Base-by-base conservation (phyloP, 2,888 invertebrate species). In the Agonopterix heracliana region DNA sequence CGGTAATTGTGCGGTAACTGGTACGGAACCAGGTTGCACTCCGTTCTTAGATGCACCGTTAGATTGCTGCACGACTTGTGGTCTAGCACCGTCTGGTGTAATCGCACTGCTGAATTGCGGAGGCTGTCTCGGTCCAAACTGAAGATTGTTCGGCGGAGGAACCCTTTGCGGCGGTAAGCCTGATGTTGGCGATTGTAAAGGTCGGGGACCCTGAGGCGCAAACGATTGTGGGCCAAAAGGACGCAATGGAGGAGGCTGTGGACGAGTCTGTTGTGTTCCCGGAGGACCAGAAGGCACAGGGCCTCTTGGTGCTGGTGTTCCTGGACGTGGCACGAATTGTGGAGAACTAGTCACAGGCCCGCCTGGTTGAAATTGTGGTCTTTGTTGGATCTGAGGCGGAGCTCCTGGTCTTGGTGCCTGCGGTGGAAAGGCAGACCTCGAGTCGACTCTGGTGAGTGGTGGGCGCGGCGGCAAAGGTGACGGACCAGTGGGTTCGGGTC, bases 61-160 rank as follows among this genome's bases (percentile, higher is more conserved):
- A 5, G 69, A 53, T 54, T 77, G 76, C 50, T 71, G 68, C 11
- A 64, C 54, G 53, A 65, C 51, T 49, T 69, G 78, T 12, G 74
- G 71, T 50, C 74, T 77, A 3, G 57, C 48, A 43, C 74, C 74
- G 57, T 88, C 87, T 5, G 88, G 87, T 51, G 86, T 87, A 1
- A 71, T 70, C 10, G 68, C 73, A 48, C 68, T 66, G 2, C 71
- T 66, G 50, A 75, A 64, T 50, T 75, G 76, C 5, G 72, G 74
- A 10, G 81, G 82, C 55, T 87, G 88, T 59, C 90, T 77, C 8
- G 90, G 90, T 47, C 87, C 90, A 55, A 87, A 87, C 63, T 87
- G 87, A 40, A 88, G 67, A 58, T 80, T 86, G 55, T 78, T 86
- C 40, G 90, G 90, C 46, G 84, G 83, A 55, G 81, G 81, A 59